Evolutionary conservation across 2,888 invertebrate species (phyloP), one percentile per base, ranked within the genome.

Genomic region (Tenodera sinensis): DNA sequence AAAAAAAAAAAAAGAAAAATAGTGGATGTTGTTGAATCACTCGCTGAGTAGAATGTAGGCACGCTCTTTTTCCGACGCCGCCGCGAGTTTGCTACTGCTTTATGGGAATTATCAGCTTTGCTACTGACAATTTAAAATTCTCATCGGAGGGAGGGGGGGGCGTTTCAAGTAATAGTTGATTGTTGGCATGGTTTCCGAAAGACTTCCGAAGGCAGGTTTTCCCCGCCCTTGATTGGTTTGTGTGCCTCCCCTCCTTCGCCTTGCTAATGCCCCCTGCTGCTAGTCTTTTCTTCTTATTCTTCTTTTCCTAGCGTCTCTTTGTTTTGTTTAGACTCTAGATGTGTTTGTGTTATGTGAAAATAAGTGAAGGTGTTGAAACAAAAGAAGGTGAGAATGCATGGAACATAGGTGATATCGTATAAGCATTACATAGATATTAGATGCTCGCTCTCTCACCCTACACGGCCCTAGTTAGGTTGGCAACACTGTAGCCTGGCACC

Each of bases 301-400:
- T 89, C 28, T 27, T 28, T 83, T 90, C 88, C 89, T 82, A 88
- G 83, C 84, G 47, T 25, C 28, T 85, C n/a, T n/a, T 88, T 34
- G 42, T 42, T 42, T 42, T 42, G 1, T 87, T 83, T 89, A 15
- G 42, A 83, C 88, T 85, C 83, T 27, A 34, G 42, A 71, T 15
- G 82, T 85, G 9, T 83, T 89, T 47, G 28, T 87, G 54, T 82
- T 83, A 9, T 42, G 30, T 6, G 15, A 42, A 71, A 71, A 71
- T 71, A 71, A 71, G 20, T 6, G 54, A 15, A 25, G 20, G 20
- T 71, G 54, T 71, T 20, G 12, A 42, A 42, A 42, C 42, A 42
- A 42, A 42, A 42, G 42, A 1, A 42, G 12, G 8, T 71, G 3
- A 20, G 54, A 71, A 71, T 71, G 15, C 25, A 20, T 71, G 54